Evolutionary conservation across 2,888 invertebrate species (phyloP).

Genomic region (Catocala nupta): DNA sequence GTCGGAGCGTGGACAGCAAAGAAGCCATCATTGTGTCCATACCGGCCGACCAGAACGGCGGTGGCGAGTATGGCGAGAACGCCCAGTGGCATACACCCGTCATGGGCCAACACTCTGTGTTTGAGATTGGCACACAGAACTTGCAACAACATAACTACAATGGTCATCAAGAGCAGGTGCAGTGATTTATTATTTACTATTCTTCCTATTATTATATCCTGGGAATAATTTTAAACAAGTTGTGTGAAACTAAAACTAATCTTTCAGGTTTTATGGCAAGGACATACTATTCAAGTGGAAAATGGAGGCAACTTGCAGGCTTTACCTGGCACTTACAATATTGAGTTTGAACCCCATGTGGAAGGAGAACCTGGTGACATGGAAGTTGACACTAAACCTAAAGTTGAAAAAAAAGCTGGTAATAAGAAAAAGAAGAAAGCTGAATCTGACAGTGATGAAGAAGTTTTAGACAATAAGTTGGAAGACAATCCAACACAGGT

Average conservation of each 20-base stretch:
- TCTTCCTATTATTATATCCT: not conserved
- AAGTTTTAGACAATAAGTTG: constrained; percentile 89
- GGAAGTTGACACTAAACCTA: constrained; percentile 81
- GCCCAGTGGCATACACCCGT: constrained; percentile 90
- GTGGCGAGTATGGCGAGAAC: constrained; percentile 83
- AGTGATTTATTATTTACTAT: constrained; percentile 2
- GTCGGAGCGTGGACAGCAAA: constrained; percentile 88
- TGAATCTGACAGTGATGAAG: constrained; percentile 80
- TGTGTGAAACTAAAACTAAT: not conserved
- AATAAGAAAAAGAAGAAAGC: constrained; percentile 85
- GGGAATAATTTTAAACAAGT: too few species aligned
- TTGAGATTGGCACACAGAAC: constrained; percentile 78
- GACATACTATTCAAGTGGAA: constrained; percentile 89
- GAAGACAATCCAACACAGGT: constrained; percentile 90
- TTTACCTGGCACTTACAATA: constrained; percentile 72
- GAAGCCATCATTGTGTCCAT: constrained; percentile 84
- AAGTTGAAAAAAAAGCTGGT: constrained; percentile 79
- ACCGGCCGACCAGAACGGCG: constrained; percentile 79
- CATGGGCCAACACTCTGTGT: constrained; percentile 85
- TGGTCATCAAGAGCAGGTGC: constrained; percentile 84
- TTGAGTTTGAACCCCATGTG: constrained; percentile 76
- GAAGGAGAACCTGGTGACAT: constrained; percentile 70
- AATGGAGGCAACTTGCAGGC: constrained; percentile 79
- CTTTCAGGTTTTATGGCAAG: constrained; percentile 89
- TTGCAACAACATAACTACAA: constrained; percentile 83